Conservation (phyloP, 2,113 vertebrate species). For the Microtus montanus region DNA sequence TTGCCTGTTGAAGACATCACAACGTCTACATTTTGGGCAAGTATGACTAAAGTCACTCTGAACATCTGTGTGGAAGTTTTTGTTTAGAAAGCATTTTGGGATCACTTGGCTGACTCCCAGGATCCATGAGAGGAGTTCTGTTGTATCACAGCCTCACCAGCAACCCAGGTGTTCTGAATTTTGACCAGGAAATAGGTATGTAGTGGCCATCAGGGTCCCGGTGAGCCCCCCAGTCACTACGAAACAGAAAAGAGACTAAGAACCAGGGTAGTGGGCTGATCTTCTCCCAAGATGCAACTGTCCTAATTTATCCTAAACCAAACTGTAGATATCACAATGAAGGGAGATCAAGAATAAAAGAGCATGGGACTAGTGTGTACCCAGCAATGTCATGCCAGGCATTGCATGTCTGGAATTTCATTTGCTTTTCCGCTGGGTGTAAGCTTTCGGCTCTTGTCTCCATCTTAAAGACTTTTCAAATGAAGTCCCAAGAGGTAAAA, state of each 20-base stretch:
- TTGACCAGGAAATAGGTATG: not conserved
- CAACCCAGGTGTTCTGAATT: not conserved
- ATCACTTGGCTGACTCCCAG: not conserved
- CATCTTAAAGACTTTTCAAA: not conserved
- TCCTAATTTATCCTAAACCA: not conserved
- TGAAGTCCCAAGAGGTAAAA: not conserved
- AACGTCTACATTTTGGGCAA: not conserved
- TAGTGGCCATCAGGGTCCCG: not conserved
- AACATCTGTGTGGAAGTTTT: not conserved
- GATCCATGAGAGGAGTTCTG: not conserved
- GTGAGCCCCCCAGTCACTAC: not conserved
- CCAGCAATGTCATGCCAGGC: not conserved
- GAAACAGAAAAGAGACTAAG: not conserved
- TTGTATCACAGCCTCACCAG: not conserved
- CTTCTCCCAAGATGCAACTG: not conserved
- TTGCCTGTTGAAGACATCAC: not conserved
- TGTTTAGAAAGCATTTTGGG: not conserved
- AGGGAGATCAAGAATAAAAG: not conserved
- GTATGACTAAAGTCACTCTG: not conserved
- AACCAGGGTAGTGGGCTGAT: not conserved
- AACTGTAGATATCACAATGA: not conserved
- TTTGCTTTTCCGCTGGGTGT: not conserved
- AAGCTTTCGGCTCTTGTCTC: not conserved
- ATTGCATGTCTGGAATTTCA: not conserved
- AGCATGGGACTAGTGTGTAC: not conserved